Evolutionary conservation across 2,888 invertebrate genomes (phyloP).

Genomic region (Netelia melanura): DNA sequence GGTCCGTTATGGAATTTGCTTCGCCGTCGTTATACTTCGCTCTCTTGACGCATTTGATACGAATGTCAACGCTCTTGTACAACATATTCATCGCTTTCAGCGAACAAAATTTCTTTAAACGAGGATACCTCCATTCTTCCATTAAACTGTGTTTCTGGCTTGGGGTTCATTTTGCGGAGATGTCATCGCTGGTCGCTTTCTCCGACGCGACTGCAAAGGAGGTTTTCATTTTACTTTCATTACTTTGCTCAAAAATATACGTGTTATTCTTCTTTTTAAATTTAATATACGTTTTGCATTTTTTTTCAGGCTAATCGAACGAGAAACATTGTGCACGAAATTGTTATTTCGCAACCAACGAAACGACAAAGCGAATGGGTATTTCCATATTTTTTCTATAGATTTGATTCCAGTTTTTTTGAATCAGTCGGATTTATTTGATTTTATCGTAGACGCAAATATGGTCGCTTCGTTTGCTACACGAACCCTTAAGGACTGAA

Average conservation of each 20-base stretch:
- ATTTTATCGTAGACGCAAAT: slow-evolving; percentile 38
- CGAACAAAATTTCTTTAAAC: background rate
- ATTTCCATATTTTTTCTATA: background rate
- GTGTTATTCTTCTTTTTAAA: background rate
- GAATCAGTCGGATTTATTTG: background rate
- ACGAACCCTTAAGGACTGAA: slow-evolving; percentile 52
- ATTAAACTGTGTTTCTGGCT: slow-evolving; percentile 25
- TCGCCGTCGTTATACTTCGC: slow-evolving; percentile 43
- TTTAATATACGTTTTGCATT: background rate
- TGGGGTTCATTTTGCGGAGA: slow-evolving; percentile 32
- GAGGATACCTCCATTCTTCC: background rate
- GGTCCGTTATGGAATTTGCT: slow-evolving; percentile 13
- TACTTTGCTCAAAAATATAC: background rate
- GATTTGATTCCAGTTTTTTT: background rate
- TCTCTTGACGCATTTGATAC: slow-evolving; percentile 23
- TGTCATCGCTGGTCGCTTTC: slow-evolving; percentile 32
- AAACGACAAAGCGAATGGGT: slow-evolving; percentile 41
- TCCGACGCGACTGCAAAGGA: slow-evolving; percentile 46
- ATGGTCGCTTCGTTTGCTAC: slow-evolving; percentile 59
- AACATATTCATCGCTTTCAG: slow-evolving; percentile 25
- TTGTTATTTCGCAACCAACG: slow-evolving; percentile 35
- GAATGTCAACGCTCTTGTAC: slow-evolving; percentile 31
- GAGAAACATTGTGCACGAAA: slow-evolving; percentile 59
- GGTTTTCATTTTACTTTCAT: slow-evolving; percentile 14
- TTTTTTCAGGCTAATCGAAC: slow-evolving; percentile 53